These are phyloP conservation scores for Tragelaphus strepsiceros DNA, from an alignment of 2,113 vertebrate genomes.

Conservation along the genomic window DNA sequence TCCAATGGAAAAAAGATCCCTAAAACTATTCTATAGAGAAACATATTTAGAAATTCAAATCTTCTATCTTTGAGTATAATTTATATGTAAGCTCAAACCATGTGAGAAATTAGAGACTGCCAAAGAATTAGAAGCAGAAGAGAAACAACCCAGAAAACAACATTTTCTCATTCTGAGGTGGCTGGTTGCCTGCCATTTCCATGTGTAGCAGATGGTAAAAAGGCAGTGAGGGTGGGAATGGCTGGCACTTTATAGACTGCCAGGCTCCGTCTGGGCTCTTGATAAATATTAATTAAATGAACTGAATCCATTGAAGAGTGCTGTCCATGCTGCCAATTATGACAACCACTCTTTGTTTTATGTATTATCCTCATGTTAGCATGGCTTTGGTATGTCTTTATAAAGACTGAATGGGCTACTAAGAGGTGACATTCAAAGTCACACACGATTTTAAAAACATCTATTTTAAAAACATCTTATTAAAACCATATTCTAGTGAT, in stretches of 20 bases:
- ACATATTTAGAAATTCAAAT: background rate
- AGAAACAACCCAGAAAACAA: background rate
- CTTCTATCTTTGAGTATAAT: background rate
- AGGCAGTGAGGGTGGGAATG: conserved; percentile 36
- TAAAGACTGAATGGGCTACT: background rate
- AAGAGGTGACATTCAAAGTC: background rate
- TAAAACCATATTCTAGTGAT: background rate
- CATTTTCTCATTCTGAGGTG: background rate
- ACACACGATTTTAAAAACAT: background rate
- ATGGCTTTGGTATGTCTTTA: background rate
- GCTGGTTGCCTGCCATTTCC: conserved; percentile 37
- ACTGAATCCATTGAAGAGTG: conserved; percentile 20
- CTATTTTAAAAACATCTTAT: background rate
- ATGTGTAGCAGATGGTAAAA: conserved; percentile 64
- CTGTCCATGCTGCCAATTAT: conserved; percentile 15
- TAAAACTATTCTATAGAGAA: background rate
- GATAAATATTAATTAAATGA: conserved; percentile 72
- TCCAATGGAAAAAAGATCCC: background rate
- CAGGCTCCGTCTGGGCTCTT: conserved; percentile 61
- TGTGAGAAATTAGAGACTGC: background rate
- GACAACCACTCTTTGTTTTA: conserved; percentile 31
- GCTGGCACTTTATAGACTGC: conserved; percentile 57
- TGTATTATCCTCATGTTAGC: background rate
- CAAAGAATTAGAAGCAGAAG: background rate
- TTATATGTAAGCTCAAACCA: background rate